Base-by-base conservation (phyloP, 2,888 invertebrate genomes). In the Lasioglossum figueresi region DNA sequence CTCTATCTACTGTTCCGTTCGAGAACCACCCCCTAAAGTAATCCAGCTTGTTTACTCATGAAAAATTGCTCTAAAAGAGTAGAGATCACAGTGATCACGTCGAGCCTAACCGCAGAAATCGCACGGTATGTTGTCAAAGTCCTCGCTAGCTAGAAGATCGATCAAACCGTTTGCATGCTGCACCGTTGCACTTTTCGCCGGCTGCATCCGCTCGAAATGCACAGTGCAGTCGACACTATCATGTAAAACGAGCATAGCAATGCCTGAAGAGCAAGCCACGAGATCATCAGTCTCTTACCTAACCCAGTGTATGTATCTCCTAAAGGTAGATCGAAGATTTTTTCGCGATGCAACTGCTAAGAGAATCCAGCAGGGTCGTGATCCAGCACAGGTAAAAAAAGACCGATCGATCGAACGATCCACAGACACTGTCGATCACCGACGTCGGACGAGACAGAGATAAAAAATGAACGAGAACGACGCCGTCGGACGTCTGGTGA, bases 401-500 rank as follows among this genome's bases (percentile, higher is more conserved):
- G n/a, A 76, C 34, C 27, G 56, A 77, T 75, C 72, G 73, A 74
- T 68, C 23, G 34, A 4, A 40, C 70, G 72, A 79, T 79, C 76
- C 73, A 70, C 72, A 12, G 23, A 31, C 73, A 45, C 68, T 37
- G 27, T 71, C 45, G 80, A 85, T 85, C 59, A 37, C 48, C 76
- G 73, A 68, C 10, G 4, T 31, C 73, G 79, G 40, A 16, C 52
- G 34, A 76, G 56, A 80, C 56, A 70, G 37, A 75, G 72, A 76
- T 52, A 43, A 43, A 37, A 59, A 84, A 70, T 56, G 74, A 79
- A 84, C 79, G 59, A 76, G 75, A 83, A 74, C 66, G 75, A 74
- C 81, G 82, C 79, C 52, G 83, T 80, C 37, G 86, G 80, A 86
- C 89, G 89, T 81, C 89, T 88, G 82, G 74, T 87, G 88, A 88